A percentile compares a stretch with the other conserved stretches of the same genome.
Conservation (phyloP, 2,113 vertebrate genomes). For the Sigmodon hispidus region DNA sequence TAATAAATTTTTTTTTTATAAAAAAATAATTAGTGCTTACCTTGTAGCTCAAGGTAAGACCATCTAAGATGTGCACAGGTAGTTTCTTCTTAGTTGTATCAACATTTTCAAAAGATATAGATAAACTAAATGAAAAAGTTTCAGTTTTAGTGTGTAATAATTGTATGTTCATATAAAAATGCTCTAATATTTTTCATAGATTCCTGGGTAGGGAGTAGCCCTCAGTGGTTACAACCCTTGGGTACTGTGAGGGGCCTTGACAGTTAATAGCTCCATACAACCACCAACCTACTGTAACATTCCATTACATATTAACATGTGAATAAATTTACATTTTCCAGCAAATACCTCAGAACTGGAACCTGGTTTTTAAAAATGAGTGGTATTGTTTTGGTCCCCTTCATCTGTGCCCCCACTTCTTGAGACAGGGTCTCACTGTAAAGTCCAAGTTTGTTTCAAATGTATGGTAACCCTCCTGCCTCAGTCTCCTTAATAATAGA, state of each 20-base stretch:
- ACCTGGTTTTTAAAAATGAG: constrained; percentile 2
- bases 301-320: background rate
- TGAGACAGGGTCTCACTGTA: background rate
- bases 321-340: background rate
- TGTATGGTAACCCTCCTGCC: background rate
- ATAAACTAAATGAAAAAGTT: constrained; percentile 87
- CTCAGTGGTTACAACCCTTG: background rate
- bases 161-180: background rate
- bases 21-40: constrained; percentile 78
- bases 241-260: background rate
- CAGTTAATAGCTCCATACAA: background rate
- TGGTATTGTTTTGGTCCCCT: background rate
- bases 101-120: constrained; percentile 93
- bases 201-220: no score
- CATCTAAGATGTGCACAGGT: constrained; percentile 95
- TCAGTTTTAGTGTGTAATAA: constrained; percentile 38
- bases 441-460: background rate
- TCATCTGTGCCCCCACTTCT: background rate
- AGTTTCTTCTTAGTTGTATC: constrained; percentile 95
- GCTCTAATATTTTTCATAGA: background rate
- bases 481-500: background rate
- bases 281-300: background rate
- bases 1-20: background rate
- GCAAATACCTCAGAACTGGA: background rate
- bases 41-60: constrained; percentile 96